Conservation (phyloP, 1,140 invertebrate genomes). For the Drosophila pseudoananassae region DNA sequence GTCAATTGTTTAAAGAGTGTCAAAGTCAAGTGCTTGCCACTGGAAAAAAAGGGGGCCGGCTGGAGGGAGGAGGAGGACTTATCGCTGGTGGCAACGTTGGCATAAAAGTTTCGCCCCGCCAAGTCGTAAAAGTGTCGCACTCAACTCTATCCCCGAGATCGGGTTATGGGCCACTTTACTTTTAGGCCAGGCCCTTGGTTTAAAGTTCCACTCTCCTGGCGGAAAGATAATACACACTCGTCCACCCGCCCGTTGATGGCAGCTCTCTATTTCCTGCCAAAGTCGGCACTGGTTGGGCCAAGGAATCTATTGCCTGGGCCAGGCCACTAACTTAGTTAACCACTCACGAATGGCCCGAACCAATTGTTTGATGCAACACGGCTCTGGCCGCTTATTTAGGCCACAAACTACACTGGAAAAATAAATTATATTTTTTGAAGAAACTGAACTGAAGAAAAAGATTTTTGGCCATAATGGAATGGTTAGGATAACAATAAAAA, state of each 20-base stretch:
- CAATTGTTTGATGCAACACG: constrained; percentile 40
- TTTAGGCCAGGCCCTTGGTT: constrained; percentile 11
- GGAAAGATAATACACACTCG: constrained; percentile 32
- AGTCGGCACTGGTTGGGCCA: constrained; percentile 16
- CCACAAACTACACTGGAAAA: constrained; percentile 6
- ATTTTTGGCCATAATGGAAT: too few relatives aligned
- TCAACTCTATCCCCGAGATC: constrained; percentile 33
- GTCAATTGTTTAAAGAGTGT: constrained; percentile 82
- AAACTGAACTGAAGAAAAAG: not conserved
- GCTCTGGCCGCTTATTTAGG: constrained; percentile 22
- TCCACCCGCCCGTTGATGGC: constrained; percentile 22
- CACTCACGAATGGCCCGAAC: constrained; percentile 28
- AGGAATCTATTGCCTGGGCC: constrained; percentile 34
- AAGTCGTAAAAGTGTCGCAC: constrained; percentile 75
- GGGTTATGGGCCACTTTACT: constrained; percentile 30
- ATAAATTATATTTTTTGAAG: not conserved
- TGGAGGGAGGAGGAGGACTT: constrained; percentile 35
- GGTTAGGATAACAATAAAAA: not conserved
- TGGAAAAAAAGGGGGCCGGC: constrained; percentile 15
- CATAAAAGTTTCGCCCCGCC: constrained; percentile 67
- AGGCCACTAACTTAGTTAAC: constrained; percentile 35
- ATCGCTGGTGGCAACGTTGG: constrained; percentile 74
- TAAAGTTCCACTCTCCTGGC: constrained; percentile 36
- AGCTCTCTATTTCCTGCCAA: constrained; percentile 9
- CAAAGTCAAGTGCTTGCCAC: constrained; percentile 73